Base-by-base conservation (phyloP, 2,888 invertebrate genomes). In the Agonopterix arenella region DNA sequence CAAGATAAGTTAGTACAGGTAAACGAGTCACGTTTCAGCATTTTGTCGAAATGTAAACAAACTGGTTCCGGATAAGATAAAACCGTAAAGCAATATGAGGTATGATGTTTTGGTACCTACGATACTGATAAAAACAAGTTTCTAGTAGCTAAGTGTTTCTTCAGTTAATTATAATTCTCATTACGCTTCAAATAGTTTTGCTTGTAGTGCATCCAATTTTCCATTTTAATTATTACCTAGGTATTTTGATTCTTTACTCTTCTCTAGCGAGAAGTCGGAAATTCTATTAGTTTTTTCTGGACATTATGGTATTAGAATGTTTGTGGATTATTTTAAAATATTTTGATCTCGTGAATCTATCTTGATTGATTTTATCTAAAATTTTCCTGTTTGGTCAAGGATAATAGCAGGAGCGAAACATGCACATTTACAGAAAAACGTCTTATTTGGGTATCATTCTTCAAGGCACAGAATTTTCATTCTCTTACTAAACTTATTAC, bases 31-130 rank as follows among this genome's bases (percentile, higher is more conserved):
- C 84, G 84, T 84, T 86, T 81, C 73, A 81, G 73, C 76, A 78
- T 84, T 84, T 83, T 82, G 80, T 84, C 77, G 71, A 76, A 85
- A 84, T 84, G 83, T 85, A 86, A 86, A 85, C 86, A 86, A 84
- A 84, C 80, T 83, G 80, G 80, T 85, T 84, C 80, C 84, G 84
- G 85, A 86, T 86, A 86, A 85, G 86, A 86, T 86, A 85, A 84
- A 80, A 80, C 76, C 75, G 68, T 73, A 40, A 40, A n/a, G 40
- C n/a, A 40, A n/a, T 13, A 13, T 40, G 38, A 38, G n/a, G 38
- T 38, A 38, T 9, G 38, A 59, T 66, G 59, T 70, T 76, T 76
- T 62, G 64, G 70, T 70, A 64, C 64, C 62, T 66, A 7, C 28
- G 70, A 74, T 77, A 73, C 73, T 65, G 58, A 59, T 36, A 53